A percentile compares a stretch with the other conserved stretches of the same genome.
Evolutionary conservation across 2,797 vertebrate genomes (phyloP).

Genomic region (Limosa lapponica): DNA sequence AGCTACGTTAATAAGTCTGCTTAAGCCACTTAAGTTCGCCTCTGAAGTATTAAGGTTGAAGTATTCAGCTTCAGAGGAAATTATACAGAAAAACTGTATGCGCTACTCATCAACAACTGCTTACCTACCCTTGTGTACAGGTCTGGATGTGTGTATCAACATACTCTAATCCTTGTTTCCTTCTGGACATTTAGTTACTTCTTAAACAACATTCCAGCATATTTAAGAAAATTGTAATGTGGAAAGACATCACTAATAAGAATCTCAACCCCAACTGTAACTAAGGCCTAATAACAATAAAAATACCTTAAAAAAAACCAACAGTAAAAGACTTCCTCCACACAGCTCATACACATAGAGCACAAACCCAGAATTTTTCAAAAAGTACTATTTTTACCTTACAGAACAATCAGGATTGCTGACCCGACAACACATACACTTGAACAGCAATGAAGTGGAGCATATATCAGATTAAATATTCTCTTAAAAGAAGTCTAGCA

Average conservation of each 20-base stretch:
- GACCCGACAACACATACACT: fast-evolving
- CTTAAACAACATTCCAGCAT: neutral
- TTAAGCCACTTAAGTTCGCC: neutral
- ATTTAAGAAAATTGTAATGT: neutral
- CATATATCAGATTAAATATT: neutral
- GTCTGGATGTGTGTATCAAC: neutral
- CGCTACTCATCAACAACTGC: neutral
- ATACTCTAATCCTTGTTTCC: neutral
- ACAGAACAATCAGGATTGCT: fast-evolving
- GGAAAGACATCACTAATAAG: neutral
- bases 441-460: neutral
- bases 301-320: neutral
- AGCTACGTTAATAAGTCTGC: neutral
- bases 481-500: fast-evolving
- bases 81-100: fast-evolving
- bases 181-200: neutral
- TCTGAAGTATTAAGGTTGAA: neutral
- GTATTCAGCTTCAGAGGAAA: neutral
- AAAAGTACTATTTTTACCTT: neutral
- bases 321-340: fast-evolving
- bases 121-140: fast-evolving
- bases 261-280: neutral
- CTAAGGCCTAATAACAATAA: neutral
- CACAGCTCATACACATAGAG: fast-evolving
- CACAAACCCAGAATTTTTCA: neutral